Conservation (phyloP, 2,797 vertebrate genomes). For the Gallinago stenura region DNA sequence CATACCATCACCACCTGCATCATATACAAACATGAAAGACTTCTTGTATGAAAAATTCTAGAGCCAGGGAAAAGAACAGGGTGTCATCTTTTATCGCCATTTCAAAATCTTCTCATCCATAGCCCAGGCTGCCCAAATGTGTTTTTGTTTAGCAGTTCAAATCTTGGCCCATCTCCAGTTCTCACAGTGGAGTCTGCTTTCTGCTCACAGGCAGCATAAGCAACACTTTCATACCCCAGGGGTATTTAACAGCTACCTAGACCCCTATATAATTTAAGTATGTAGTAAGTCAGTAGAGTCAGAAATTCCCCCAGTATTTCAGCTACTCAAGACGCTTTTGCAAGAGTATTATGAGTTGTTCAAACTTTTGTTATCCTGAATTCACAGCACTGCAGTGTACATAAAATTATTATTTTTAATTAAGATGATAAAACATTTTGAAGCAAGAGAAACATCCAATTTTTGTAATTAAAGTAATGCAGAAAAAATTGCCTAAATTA, state of each 20-base stretch:
- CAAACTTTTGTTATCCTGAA: background rate
- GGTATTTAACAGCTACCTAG: background rate
- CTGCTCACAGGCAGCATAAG: background rate
- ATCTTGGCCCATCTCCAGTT: background rate
- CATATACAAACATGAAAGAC: rapidly evolving
- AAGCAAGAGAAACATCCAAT: slow-evolving; percentile 34
- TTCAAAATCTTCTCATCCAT: background rate
- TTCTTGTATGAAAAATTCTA: background rate
- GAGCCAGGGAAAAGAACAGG: background rate
- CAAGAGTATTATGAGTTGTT: background rate
- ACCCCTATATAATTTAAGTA: background rate
- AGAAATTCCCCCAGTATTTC: background rate
- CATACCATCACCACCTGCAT: background rate
- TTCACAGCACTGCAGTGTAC: background rate
- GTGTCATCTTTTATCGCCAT: background rate
- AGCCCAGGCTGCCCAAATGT: background rate
- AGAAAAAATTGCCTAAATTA: slow-evolving; percentile 32
- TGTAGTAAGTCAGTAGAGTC: background rate
- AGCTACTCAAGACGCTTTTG: background rate
- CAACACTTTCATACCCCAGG: background rate
- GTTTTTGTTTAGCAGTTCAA: background rate
- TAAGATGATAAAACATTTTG: slow-evolving; percentile 45
- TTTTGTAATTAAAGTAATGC: slow-evolving; percentile 49
- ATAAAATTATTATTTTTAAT: slow-evolving; percentile 45
- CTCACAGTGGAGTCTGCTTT: background rate